Evolutionary conservation across 2,888 invertebrate species (phyloP).

Genomic region (Drosophila incognita): DNA sequence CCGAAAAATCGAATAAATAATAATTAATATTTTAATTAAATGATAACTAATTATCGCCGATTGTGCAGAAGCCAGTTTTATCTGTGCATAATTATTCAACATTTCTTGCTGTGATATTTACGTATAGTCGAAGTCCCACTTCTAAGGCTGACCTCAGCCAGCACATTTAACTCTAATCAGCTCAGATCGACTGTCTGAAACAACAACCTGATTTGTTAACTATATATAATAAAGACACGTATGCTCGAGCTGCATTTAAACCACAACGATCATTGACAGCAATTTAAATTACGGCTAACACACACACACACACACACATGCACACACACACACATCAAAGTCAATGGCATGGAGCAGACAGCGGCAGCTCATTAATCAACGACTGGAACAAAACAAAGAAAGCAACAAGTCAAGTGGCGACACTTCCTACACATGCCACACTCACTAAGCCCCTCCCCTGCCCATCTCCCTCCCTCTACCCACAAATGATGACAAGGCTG

Average conservation of each 20-base stretch:
- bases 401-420: conserved; percentile 70
- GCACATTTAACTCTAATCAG: conserved; percentile 50
- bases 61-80: not conserved
- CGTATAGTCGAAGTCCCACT: not conserved
- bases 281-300: conserved; percentile 22
- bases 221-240: conserved; percentile 17
- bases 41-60: not conserved
- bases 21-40: not conserved
- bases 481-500: conserved; percentile 63
- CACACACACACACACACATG: conserved; percentile 26
- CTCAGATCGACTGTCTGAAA: conserved; percentile 43
- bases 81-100: not conserved
- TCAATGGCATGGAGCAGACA: conserved; percentile 50
- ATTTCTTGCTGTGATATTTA: not conserved
- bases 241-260: conserved; percentile 37
- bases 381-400: conserved; percentile 61
- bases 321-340: conserved; percentile 51
- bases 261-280: conserved; percentile 34
- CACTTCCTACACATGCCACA: conserved; percentile 62
- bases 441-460: not conserved
- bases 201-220: conserved; percentile 42
- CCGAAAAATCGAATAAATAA: too few species aligned
- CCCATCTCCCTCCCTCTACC: not conserved
- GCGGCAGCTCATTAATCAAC: conserved; percentile 71
- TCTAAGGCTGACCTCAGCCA: conserved; percentile 7